Base-by-base conservation (phyloP, 1,140 invertebrate genomes). In the Globodera ellingtonae region DNA sequence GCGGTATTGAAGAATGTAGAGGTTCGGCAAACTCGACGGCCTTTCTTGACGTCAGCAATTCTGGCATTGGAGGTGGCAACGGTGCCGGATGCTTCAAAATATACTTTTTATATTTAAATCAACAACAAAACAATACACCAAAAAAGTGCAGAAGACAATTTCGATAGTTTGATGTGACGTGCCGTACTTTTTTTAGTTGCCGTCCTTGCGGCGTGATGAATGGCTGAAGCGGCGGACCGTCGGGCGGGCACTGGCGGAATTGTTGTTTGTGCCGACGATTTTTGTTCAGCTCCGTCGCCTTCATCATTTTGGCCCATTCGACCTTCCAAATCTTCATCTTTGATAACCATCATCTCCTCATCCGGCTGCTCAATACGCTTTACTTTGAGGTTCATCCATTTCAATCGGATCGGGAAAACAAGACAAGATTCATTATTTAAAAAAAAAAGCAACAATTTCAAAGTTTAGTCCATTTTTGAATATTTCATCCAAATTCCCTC, bases 1-100 rank as follows among this genome's bases (percentile, higher is more conserved):
- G 84, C 21, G 84, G 84, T 75, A 86, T 87, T 56, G 84, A 86
- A 47, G 73, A 70, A 84, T 86, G 84, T 10, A 86, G 72, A 13
- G 84, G 84, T 10, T 87, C 86, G 24, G 59, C 82, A 72, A 86
- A 86, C 52, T 85, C 85, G 18, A 85, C 83, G 35, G 24, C 35
- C 24, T 78, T 81, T 81, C 47, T 15, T 13, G 52, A n/a, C 24
- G 59, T 48, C 70, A 56, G n/a, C 47, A 44, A 35, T 71, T 76
- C 76, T 47, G 81, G 6, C 47, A 24, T 46, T 13, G 46, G 76
- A 44, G 73, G 35, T 2, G 52, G 52, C 73, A 18, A 6, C 18
- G 56, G 56, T 18, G 56, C 56, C 56, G 56, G 56, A 13, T 6
- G 15, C 56, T 62, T 3, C 10, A 62, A 35, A 52, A 10, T 9